Evolutionary conservation across 2,113 vertebrate species (phyloP).

Genomic region (Dipodomys spectabilis): DNA sequence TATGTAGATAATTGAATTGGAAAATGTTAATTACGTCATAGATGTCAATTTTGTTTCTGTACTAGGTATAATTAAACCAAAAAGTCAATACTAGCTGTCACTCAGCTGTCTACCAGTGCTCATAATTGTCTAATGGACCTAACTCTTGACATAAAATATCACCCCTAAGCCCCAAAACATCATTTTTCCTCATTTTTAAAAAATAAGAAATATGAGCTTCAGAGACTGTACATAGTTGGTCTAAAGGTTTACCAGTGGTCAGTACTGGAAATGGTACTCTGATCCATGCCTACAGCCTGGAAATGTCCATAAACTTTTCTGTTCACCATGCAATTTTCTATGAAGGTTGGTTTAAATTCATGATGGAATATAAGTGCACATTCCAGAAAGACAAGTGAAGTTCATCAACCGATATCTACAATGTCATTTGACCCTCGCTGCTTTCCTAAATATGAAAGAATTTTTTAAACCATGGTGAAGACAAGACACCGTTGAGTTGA

Average conservation of each 20-base stretch:
- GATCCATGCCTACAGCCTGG: background rate
- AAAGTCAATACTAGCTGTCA: background rate
- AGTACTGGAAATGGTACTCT: background rate
- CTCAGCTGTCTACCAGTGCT: background rate
- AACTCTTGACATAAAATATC: background rate
- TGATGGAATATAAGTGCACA: background rate
- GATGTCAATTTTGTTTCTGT: conserved; percentile 19
- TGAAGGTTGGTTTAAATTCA: background rate
- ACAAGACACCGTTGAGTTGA: background rate
- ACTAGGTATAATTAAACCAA: background rate
- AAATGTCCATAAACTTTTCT: background rate
- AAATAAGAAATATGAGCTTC: background rate
- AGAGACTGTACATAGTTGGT: background rate
- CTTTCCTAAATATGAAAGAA: background rate
- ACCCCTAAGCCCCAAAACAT: background rate
- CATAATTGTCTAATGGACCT: background rate
- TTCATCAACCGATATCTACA: conserved; percentile 3
- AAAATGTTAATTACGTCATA: background rate
- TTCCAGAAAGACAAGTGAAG: background rate
- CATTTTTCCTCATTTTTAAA: conserved; percentile 42
- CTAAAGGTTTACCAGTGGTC: background rate
- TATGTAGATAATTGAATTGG: background rate
- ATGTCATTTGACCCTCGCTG: background rate
- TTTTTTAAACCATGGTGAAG: background rate
- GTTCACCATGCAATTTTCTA: background rate